phyloP scores from a whole-genome alignment of 2,113 vertebrate species.

The Trichechus manatus region DNA sequence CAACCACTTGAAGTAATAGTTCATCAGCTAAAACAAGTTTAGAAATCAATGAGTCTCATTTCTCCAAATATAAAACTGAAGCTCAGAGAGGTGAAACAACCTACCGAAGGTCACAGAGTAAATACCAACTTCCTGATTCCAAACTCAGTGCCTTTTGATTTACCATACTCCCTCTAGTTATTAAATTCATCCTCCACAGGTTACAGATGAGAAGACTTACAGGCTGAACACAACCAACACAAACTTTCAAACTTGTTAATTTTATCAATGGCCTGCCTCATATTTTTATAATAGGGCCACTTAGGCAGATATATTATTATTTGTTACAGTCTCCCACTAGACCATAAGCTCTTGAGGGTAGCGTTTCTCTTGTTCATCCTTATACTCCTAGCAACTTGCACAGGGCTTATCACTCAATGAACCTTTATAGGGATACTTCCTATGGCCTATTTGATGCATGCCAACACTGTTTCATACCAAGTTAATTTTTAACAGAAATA shows the following conservation, averaged over 20 bases:
- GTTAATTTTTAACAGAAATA: conserved; percentile 3
- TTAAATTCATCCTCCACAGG: background rate
- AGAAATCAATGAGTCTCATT: background rate
- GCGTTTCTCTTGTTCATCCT: background rate
- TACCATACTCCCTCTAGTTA: fast-evolving
- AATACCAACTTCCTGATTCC: background rate
- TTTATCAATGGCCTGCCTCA: background rate
- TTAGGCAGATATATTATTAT: background rate
- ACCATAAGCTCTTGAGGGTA: background rate
- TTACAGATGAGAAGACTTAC: background rate
- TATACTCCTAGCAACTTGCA: background rate
- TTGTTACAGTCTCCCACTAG: background rate
- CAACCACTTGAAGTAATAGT: background rate
- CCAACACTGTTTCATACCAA: background rate
- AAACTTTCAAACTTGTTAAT: background rate
- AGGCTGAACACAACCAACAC: background rate
- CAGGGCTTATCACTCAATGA: background rate
- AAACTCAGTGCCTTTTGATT: background rate
- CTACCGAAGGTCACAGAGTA: background rate
- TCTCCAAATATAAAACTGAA: background rate
- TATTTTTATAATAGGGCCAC: background rate
- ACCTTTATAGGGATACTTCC: background rate
- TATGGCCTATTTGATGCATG: background rate
- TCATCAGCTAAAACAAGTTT: background rate
- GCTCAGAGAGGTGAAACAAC: background rate